Base-by-base conservation (phyloP, 1,140 invertebrate genomes). In the Berghia stephanieae region DNA sequence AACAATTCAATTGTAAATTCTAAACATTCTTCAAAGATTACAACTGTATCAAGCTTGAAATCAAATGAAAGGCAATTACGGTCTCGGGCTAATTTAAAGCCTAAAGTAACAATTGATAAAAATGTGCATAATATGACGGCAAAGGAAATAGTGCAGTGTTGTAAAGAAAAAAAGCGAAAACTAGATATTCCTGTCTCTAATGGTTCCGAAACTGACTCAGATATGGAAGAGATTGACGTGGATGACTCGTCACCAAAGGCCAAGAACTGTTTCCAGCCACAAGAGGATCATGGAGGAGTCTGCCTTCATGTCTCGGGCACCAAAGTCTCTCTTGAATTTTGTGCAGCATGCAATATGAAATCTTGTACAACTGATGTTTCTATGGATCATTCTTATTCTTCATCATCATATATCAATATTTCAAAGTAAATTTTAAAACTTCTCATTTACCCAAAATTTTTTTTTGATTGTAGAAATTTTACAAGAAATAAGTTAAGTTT, bases 261-360 rank as follows among this genome's bases (percentile, higher is more conserved):
- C n/a, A n/a, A n/a, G n/a, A n/a, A n/a, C n/a, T n/a, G n/a, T n/a
- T n/a, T n/a, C n/a, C n/a, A n/a, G n/a, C n/a, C n/a, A n/a, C n/a
- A n/a, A n/a, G n/a, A n/a, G n/a, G n/a, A n/a, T n/a, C n/a, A n/a
- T n/a, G 63, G 68, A 78, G 81, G 81, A 44, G 52, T 82, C n/a
- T 82, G 81, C 72, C 68, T 82, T 21, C 81, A 82, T 79, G 81
- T 82, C 18, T 80, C 79, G 34, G 68, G 79, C 42, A 49, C 72
- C n/a, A 31, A 55, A 46, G 81, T 82, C 31, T 82, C 79, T 21
- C 49, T 82, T 16, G 81, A 82, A 77, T 81, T 82, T 52, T 82
- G 81, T 72, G 60, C 70, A 16, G 24, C 60, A 3, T 82, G 81
- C 71, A 75, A 67, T 77, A 34, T 55, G 2, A 80, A 55, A 21